Percentiles rank a stretch among this genome's conserved stretches.
Evolutionary conservation across 2,113 vertebrate species (phyloP).

Genomic region (Brienomyrus brachyistius): DNA sequence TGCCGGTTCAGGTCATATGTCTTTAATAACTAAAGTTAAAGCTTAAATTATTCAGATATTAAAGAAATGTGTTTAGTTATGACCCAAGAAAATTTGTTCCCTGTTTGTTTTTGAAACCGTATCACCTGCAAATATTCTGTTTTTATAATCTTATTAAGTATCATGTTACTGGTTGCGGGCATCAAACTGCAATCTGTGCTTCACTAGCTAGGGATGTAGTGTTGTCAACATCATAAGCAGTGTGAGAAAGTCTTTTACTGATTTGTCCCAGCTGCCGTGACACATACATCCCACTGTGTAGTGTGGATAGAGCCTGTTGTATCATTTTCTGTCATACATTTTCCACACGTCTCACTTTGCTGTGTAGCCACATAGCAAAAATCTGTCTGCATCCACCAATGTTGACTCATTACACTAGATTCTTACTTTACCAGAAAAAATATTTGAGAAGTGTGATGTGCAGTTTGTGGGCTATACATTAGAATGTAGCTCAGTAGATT

Average conservation of each 20-base stretch:
- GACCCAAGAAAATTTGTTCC: background rate
- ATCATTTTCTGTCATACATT: background rate
- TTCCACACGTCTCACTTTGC: constrained; percentile 1
- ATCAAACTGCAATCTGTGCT: background rate
- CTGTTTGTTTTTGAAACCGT: background rate
- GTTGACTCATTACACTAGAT: background rate
- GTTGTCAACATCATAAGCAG: background rate
- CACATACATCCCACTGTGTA: background rate
- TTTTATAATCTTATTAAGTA: background rate
- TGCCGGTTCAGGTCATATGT: background rate
- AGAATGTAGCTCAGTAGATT: background rate
- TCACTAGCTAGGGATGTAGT: background rate
- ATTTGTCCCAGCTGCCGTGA: background rate
- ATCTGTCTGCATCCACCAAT: background rate
- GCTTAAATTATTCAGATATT: background rate
- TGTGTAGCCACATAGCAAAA: background rate
- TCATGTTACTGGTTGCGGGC: background rate
- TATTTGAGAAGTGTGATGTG: background rate
- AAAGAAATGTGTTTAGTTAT: background rate
- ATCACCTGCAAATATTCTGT: background rate
- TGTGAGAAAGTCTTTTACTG: background rate
- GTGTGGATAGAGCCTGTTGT: background rate
- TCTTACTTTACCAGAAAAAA: background rate
- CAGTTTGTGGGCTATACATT: background rate
- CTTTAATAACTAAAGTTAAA: background rate